Base-by-base conservation (phyloP, 2,113 vertebrate genomes). In the Alligator sinensis region DNA sequence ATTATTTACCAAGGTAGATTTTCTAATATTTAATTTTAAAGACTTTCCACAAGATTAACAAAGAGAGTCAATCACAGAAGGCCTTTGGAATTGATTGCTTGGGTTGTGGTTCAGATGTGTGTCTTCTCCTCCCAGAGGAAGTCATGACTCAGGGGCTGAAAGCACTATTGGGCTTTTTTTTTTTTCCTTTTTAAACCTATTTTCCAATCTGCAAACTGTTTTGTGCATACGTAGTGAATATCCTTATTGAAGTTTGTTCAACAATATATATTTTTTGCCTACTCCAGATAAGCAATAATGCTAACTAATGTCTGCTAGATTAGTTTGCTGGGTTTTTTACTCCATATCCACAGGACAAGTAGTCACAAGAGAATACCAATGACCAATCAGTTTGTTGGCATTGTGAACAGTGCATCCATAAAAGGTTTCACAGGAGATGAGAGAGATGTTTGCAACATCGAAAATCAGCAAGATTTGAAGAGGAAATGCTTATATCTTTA, bases 401-500 rank as follows among this genome's bases (percentile, higher is more conserved):
- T 86, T 55, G 75, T 77, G 28, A 95, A 92, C 16, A 27, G 59
- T 80, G 12, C 4, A 55, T 92, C 89, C 60, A 70, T 81, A 74
- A 68, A 88, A 94, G 88, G 16, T 92, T 58, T 95, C 58, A 38
- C 64, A 34, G 24, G 34, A 95, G 57, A 89, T 82, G 61, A 96
- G 47, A 82, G 0, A 24, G 6, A 21, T 11, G 62, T 75, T 24
- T 84, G 9, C 24, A 70, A n/a, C 84, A 80, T 92, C 82, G 54
- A 89, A 82, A 95, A 90, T 95, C 79, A 82, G 76, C 78, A 82
- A 87, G 80, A 93, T 57, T 9, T 3, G 68, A 19, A 22, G 77
- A 91, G 21, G 15, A 90, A 82, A 3, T 28, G 75, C 95, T 86
- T 96, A 85, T 94, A 91, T 90, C 80, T 77, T 87, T 87, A 58